Conservation (phyloP, 2,888 invertebrate species). For the Phyllotreta cruciferae region DNA sequence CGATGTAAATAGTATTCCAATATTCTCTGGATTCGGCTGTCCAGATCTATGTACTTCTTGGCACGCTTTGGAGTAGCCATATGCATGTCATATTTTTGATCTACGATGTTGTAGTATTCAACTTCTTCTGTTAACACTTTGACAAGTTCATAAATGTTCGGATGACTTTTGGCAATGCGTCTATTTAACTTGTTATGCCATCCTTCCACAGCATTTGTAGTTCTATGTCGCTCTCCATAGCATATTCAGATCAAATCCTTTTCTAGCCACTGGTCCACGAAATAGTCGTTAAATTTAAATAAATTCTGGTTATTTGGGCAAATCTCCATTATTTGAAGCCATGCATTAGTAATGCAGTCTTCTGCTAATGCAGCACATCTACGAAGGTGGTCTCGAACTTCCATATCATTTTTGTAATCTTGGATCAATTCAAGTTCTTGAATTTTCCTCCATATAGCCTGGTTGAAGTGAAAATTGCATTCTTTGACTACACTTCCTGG, state of each 20-base stretch:
- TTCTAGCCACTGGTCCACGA: neutral
- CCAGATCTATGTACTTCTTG: neutral
- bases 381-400: neutral
- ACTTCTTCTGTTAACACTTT: neutral
- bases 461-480: neutral
- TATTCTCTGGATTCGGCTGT: neutral
- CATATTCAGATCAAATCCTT: neutral
- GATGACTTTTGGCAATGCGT: neutral
- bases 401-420: neutral
- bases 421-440: neutral
- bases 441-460: neutral
- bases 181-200: neutral
- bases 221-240: neutral
- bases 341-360: no score
- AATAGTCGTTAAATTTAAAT: neutral
- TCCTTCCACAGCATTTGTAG: neutral
- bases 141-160: neutral
- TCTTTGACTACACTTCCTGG: neutral
- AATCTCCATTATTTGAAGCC: neutral
- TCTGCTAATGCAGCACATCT: neutral
- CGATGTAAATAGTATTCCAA: neutral
- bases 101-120: neutral
- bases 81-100: neutral
- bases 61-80: neutral
- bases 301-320: neutral